phyloP scores from a whole-genome alignment of 2,888 invertebrate genomes.

The Ophonus ardosiacus region DNA sequence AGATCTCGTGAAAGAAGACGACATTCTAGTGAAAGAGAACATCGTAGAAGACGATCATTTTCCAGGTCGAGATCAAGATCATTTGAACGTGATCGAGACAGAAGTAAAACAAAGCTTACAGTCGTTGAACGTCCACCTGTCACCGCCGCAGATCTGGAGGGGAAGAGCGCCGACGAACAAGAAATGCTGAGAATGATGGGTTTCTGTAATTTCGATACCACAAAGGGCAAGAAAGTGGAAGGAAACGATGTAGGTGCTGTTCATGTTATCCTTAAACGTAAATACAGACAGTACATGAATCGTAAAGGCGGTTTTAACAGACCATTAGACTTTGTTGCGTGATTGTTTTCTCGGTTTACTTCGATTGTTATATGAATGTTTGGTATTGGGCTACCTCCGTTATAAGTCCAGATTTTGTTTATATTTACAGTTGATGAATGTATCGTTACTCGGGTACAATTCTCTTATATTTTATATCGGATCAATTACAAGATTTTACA shows the following conservation, averaged over 20 bases:
- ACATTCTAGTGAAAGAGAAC: conserved; percentile 75
- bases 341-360: conserved; percentile 68
- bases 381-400: conserved; percentile 33
- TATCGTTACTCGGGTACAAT: conserved; percentile 35
- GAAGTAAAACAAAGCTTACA: conserved; percentile 72
- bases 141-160: conserved; percentile 91
- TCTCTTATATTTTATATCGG: conserved; percentile 21
- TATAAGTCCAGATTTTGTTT: conserved; percentile 43
- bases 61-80: conserved; percentile 72
- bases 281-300: conserved; percentile 99
- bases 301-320: conserved; percentile 99
- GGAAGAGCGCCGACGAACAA: conserved; percentile 93
- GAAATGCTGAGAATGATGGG: conserved; percentile 99
- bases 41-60: conserved; percentile 74
- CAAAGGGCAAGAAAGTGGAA: conserved; percentile 96
- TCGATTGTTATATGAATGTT: conserved; percentile 33
- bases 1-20: conserved; percentile 75
- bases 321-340: conserved; percentile 97
- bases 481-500: conserved; percentile 20
- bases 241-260: conserved; percentile 97
- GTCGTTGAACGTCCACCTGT: conserved; percentile 81
- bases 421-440: conserved; percentile 34
- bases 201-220: conserved; percentile 96
- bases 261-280: conserved; percentile 96
- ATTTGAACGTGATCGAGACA: conserved; percentile 72